Base-by-base conservation (phyloP, 2,888 invertebrate species). In the Oconnorella tubifera region DNA sequence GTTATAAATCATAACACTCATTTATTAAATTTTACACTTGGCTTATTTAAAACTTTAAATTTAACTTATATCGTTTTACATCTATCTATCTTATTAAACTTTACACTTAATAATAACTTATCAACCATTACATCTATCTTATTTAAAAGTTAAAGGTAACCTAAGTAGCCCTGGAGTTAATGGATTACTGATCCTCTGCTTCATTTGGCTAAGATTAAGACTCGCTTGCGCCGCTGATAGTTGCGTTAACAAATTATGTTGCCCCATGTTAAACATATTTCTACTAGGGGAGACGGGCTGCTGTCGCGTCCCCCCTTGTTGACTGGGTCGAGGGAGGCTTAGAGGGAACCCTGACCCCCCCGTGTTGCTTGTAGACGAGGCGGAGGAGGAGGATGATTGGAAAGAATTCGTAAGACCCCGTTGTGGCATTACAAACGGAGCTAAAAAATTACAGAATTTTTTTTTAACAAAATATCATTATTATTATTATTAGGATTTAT, bases 291-390 rank as follows among this genome's bases (percentile, higher is more conserved):
- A 79, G 25, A 23, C 10, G 23, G 25, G 14, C 53, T 6, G 53
- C 62, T 76, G 78, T 63, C 76, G 77, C 31, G 66, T 33, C 53
- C 62, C 59, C 2, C 62, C 48, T 14, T 57, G 58, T 53, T 67
- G 64, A 28, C 32, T 33, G 23, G 60, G 55, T 40, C 32, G 63
- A 33, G 74, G 76, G 50, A 76, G 65, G 40, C 40, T 40, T 57
- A 76, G 71, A 6, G 76, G 75, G 65, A 78, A 77, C 53, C 73
- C 74, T 23, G 75, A 74, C 40, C 40, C 40, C 10, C 76, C 77
- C 67, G 76, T 74, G 71, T 75, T 77, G 31, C 76, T 78, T 19
- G 78, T 76, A 31, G 78, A 77, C 29, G 74, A 72, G 61, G 58
- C 68, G 28, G 70, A 70, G 55, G 71, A 71, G 64, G 74, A 73